phyloP scores from a whole-genome alignment of 30 jellyfish, hydroid and myxozoan genomes.

The Aurelia coerulea region DNA sequence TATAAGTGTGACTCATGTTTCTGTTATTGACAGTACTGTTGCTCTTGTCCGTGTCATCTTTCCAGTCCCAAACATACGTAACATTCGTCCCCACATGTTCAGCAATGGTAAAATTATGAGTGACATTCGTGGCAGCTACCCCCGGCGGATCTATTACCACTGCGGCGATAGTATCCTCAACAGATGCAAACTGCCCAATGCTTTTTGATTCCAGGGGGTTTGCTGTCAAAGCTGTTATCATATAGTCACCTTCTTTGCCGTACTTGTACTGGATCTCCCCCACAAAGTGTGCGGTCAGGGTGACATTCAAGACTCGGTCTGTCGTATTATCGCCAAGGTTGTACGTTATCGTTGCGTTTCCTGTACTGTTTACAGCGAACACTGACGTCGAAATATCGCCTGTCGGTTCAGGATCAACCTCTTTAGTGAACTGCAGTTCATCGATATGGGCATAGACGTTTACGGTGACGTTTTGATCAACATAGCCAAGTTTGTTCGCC shows the following conservation, averaged over 20 bases:
- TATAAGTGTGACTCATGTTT: slow-evolving; percentile 67
- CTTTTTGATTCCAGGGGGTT: slow-evolving; percentile 52
- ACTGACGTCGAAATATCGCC: slow-evolving; percentile 43
- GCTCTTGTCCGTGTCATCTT: slow-evolving; percentile 54
- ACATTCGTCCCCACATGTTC: slow-evolving; percentile 69
- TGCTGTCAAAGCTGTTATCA: slow-evolving; percentile 29
- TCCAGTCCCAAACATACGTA: slow-evolving; percentile 82
- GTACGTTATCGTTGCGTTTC: slow-evolving; percentile 46
- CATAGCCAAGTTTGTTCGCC: slow-evolving; percentile 27
- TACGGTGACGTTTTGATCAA: slow-evolving; percentile 33
- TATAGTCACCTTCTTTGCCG: slow-evolving; percentile 41
- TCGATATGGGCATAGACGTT: slow-evolving; percentile 17
- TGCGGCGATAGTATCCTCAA: slow-evolving; percentile 46
- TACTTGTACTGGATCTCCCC: slow-evolving; percentile 36
- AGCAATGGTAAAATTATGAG: slow-evolving; percentile 16
- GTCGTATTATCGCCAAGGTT: slow-evolving; percentile 53
- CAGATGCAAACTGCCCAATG: slow-evolving; percentile 66
- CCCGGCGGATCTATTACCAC: slow-evolving; percentile 59
- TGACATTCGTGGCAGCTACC: slow-evolving; percentile 64
- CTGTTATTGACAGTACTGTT: slow-evolving; percentile 43
- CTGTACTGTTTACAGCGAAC: slow-evolving; percentile 25
- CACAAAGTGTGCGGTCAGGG: slow-evolving; percentile 19
- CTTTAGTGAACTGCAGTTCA: slow-evolving; percentile 23
- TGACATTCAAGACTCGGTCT: slow-evolving; percentile 22
- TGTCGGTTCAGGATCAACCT: slow-evolving; percentile 59